Evolutionary conservation across 2,888 invertebrate species (phyloP).

Genomic region (Dicycla oo): DNA sequence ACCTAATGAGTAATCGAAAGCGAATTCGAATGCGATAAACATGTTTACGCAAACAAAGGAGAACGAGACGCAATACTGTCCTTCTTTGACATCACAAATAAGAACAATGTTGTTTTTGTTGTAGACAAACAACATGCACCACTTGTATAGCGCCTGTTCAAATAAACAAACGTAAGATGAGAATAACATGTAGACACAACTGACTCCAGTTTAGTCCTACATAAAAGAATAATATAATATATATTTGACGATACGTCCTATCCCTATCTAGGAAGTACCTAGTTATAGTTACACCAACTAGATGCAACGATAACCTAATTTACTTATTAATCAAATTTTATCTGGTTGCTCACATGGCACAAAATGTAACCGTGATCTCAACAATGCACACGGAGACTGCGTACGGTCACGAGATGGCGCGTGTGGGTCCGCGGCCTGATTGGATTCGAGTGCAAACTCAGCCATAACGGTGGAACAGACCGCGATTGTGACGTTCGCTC

Average conservation of each 20-base stretch:
- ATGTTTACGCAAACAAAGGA: constrained; percentile 54
- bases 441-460: constrained; percentile 48
- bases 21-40: constrained; percentile 47
- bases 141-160: constrained; percentile 16
- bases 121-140: constrained; percentile 7
- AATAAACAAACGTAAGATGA: constrained; percentile 1
- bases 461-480: constrained; percentile 39
- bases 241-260: not conserved
- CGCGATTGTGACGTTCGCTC: constrained; percentile 58
- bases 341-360: constrained; percentile 19
- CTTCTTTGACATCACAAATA: constrained; percentile 42
- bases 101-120: constrained; percentile 36
- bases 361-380: constrained; percentile 11
- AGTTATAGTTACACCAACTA: not conserved
- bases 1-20: constrained; percentile 39
- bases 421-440: constrained; percentile 20
- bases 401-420: constrained; percentile 5
- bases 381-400: constrained; percentile 35
- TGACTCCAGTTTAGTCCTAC: not conserved
- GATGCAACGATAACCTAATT: constrained; percentile 2
- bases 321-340: not conserved
- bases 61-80: constrained; percentile 36
- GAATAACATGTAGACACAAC: not conserved
- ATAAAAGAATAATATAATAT: not conserved
- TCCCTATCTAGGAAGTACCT: not conserved